phyloP scores from a whole-genome alignment of 2,888 invertebrate genomes.

The Catocala sponsa region DNA sequence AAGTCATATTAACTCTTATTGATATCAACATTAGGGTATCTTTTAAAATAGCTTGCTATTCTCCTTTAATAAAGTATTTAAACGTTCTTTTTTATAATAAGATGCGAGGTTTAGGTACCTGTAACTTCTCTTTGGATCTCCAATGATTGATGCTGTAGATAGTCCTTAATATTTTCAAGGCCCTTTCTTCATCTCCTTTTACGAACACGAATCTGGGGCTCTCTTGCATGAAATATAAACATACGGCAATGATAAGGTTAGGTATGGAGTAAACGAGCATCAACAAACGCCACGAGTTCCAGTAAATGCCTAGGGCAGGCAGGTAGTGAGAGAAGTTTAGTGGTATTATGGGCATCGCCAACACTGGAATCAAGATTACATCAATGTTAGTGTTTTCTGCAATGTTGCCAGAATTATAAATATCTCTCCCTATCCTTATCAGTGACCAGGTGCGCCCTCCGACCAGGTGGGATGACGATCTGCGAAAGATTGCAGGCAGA shows the following conservation, averaged over 20 bases:
- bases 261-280: conserved; percentile 89
- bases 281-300: conserved; percentile 92
- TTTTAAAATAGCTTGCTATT: too few species aligned
- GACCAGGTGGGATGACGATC: too few species aligned
- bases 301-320: conserved; percentile 79
- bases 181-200: conserved; percentile 86
- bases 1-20: too few species aligned
- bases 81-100: too few species aligned
- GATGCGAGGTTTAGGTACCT: conserved; percentile 45
- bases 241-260: conserved; percentile 87
- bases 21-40: too few species aligned
- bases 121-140: conserved; percentile 52
- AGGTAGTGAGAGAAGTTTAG: conserved; percentile 71
- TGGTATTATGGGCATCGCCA: conserved; percentile 90
- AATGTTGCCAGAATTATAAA: too few species aligned
- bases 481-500: too few species aligned
- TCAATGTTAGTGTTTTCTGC: too few species aligned
- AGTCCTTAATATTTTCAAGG: conserved; percentile 76
- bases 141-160: conserved; percentile 69
- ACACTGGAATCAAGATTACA: conserved; percentile 68
- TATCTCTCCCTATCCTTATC: too few species aligned
- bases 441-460: too few species aligned
- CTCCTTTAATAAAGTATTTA: too few species aligned
- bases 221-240: conserved; percentile 89
- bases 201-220: conserved; percentile 92